Evolutionary conservation across 1,140 invertebrate species (phyloP), one percentile per base, ranked within the genome.

Genomic region (Melanaphis sacchari): DNA sequence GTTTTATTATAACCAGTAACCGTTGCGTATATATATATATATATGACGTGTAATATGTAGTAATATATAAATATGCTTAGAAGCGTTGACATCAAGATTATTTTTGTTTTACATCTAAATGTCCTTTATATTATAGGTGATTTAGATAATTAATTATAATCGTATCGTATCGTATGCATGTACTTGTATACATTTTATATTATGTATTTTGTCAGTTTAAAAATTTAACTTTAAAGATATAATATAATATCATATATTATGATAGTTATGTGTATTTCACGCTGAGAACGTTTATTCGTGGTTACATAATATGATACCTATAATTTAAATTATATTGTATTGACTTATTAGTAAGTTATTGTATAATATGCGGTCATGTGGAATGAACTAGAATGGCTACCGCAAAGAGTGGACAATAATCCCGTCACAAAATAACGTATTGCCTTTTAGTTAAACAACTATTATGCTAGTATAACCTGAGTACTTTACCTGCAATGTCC

Each of bases 341-440:
- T 85, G 38, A 36, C 21, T 31, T 54, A 54, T 54, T 54, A 40
- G 15, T 18, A 1, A 36, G 22, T 36, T 84, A 38, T 84, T 40
- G 24, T 40, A 84, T 9, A 81, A 40, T 41, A 41, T 85, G 46
- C 46, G 76, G n/a, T 21, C 76, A 81, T 38, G 36, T 38, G 21
- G 36, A 81, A 81, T 38, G 76, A 38, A 81, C 76, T 36, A 36
- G 76, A 26, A 40, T 84, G 82, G 85, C 43, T 46, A 22, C 43
- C n/a, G 85, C 38, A n/a, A 49, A 88, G 15, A 49, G 85, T 36
- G 43, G 85, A 87, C 31, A 46, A 46, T 46, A 46, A 21, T 11
- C 4, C 5, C n/a, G 85, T 87, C 41, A 88, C 85, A n/a, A 88
- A 88, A 88, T 88, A 49, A 88, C 85, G 11, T 87, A 88, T 88